A percentile compares a stretch with the other conserved stretches of the same genome.
Conservation (phyloP, 1,140 invertebrate species). For the Vanessa tameamea region DNA sequence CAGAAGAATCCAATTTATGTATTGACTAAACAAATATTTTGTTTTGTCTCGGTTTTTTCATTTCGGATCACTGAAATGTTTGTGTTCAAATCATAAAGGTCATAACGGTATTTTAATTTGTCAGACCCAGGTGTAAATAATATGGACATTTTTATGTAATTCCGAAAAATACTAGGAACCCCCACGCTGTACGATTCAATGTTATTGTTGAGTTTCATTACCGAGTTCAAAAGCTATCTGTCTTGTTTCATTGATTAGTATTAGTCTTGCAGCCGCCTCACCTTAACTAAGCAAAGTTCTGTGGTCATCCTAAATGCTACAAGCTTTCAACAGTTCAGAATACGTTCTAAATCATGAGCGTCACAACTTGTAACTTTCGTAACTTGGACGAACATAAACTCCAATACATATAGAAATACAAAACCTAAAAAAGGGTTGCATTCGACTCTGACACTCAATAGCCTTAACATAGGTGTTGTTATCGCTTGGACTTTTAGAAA, state of each 20-base stretch:
- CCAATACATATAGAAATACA: constrained; percentile 12
- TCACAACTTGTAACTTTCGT: constrained; percentile 30
- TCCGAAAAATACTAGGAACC: too few relatives aligned
- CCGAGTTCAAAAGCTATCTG: too few relatives aligned
- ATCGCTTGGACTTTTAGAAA: constrained; percentile 4
- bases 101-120: background rate
- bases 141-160: too few relatives aligned
- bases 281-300: constrained; percentile 34
- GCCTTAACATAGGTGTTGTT: constrained; percentile 15
- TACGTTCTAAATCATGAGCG: constrained; percentile 36
- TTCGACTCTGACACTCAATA: background rate
- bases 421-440: background rate
- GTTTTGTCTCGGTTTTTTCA: background rate
- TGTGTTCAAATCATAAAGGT: background rate
- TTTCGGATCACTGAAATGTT: too few relatives aligned
- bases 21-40: too few relatives aligned
- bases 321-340: constrained; percentile 35
- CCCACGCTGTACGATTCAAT: too few relatives aligned
- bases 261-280: constrained; percentile 20
- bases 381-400: constrained; percentile 23
- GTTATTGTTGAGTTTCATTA: too few relatives aligned
- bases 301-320: constrained; percentile 38
- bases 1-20: too few relatives aligned
- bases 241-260: constrained; percentile 10
- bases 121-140: too few relatives aligned